Evolutionary conservation across 2,113 vertebrate genomes (phyloP), one percentile per base, ranked within the genome.

Genomic region (Serinus canaria): DNA sequence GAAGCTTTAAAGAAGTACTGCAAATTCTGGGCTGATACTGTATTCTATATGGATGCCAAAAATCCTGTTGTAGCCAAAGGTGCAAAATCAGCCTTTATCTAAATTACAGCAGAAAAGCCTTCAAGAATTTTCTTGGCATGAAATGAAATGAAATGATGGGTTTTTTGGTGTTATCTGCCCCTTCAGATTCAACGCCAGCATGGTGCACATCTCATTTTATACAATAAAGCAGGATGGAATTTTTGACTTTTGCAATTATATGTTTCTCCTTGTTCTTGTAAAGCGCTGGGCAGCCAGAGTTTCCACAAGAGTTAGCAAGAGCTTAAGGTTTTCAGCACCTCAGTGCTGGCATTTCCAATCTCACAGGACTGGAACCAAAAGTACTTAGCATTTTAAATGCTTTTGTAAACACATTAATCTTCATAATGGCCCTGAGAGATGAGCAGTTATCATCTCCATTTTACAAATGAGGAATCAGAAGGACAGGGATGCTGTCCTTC

Each of bases 321-420:
- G 68, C 41, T 94, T 90, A 83, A 75, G 85, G 53, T 86, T 94
- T 96, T 77, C 86, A 96, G 95, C 60, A 92, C 73, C 76, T 92
- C 69, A 43, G 44, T 64, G 44, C 68, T 89, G 92, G 90, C 90
- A 94, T 92, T 96, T 95, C 59, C 27, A 89, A 6, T 95, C 95
- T 92, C 95, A 89, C 21, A 93, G 93, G 88, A 84, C 80, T 94
- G 88, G 83, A 96, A 96, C 80, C 44, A 92, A 68, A 89, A 94
- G 83, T 81, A 92, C 92, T 96, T 96, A 92, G 94, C 90, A 96
- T 89, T 95, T 94, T 73, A 94, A 96, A 96, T 76, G 95, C 83
- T 81, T 94, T 95, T 68, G 90, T 96, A 94, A 96, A 96, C 95
- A 95, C 92, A 96, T 96, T 89, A 82, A 94, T 96, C 94, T 95